Evolutionary conservation across 2,888 invertebrate species (phyloP).

Genomic region (Lumbricus terrestris): DNA sequence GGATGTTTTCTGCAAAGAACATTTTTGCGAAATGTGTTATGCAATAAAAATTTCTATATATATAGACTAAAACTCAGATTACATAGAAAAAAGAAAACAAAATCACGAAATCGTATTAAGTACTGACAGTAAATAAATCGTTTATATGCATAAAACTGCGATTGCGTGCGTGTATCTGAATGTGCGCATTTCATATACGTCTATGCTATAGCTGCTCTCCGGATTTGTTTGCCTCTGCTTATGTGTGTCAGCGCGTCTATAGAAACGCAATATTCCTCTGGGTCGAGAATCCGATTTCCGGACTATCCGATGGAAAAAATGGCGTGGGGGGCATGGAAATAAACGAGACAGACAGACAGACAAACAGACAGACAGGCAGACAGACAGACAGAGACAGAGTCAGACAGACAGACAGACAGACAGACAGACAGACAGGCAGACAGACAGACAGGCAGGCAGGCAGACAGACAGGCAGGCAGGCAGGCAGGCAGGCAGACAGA

Average conservation of each 20-base stretch:
- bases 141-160: not conserved
- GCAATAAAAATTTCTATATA: not conserved
- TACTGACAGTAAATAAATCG: not conserved
- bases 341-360: slow-evolving; percentile 28
- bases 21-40: not conserved
- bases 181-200: no score
- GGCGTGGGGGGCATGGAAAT: slow-evolving; percentile 16
- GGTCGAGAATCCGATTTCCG: slow-evolving; percentile 8
- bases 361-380: slow-evolving; percentile 28
- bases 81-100: not conserved
- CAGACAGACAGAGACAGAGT: slow-evolving; percentile 20
- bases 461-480: slow-evolving; percentile 29
- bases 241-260: not conserved
- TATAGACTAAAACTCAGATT: no score
- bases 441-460: slow-evolving; percentile 21
- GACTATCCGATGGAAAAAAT: slow-evolving; percentile 22
- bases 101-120: not conserved
- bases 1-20: not conserved
- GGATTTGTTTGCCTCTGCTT: not conserved
- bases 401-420: slow-evolving; percentile 19
- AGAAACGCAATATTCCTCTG: not conserved
- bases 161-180: no score
- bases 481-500: slow-evolving; percentile 29
- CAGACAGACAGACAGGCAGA: slow-evolving; percentile 23
- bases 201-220: no score